phyloP scores from a whole-genome alignment of 1,140 invertebrate species.

The Drosophila pectinifera region DNA sequence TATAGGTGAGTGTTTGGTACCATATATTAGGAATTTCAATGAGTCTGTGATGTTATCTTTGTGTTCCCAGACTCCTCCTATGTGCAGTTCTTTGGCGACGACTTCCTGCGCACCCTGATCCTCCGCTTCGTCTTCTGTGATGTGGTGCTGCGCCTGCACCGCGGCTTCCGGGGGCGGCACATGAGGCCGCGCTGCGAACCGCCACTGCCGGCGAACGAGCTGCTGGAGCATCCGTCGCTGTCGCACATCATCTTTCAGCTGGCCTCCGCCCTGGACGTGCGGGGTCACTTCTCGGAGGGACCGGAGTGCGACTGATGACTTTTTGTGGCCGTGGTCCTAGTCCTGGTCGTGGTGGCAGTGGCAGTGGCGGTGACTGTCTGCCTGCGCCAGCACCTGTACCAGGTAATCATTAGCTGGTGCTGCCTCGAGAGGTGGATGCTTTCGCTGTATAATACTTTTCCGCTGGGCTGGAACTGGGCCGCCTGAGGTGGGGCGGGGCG shows the following conservation, averaged over 20 bases:
- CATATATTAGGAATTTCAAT: not conserved
- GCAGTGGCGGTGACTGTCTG: conserved; percentile 54
- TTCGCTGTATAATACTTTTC: conserved; percentile 71
- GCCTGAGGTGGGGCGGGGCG: conserved; percentile 7
- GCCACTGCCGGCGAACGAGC: conserved; percentile 93
- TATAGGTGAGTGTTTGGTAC: conserved; percentile 67
- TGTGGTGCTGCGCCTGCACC: conserved; percentile 93
- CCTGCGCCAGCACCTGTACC: conserved; percentile 58
- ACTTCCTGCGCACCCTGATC: conserved; percentile 95
- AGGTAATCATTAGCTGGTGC: conserved; percentile 50
- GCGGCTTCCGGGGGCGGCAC: conserved; percentile 91
- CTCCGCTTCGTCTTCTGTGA: conserved; percentile 97
- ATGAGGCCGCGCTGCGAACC: conserved; percentile 94
- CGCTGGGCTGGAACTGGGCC: conserved; percentile 46
- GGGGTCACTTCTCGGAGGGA: conserved; percentile 90
- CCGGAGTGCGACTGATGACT: conserved; percentile 90
- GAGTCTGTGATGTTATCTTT: too few species aligned
- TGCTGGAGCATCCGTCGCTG: conserved; percentile 94
- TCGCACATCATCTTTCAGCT: conserved; percentile 93
- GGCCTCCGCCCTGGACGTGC: conserved; percentile 92
- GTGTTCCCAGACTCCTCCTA: conserved; percentile 91
- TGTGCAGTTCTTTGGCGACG: conserved; percentile 96
- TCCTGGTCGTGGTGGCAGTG: conserved; percentile 30
- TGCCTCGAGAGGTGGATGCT: conserved; percentile 44
- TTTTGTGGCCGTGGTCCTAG: conserved; percentile 64